phyloP scores from a whole-genome alignment of 2,888 invertebrate species.

The Drosophila stalkeri region DNA sequence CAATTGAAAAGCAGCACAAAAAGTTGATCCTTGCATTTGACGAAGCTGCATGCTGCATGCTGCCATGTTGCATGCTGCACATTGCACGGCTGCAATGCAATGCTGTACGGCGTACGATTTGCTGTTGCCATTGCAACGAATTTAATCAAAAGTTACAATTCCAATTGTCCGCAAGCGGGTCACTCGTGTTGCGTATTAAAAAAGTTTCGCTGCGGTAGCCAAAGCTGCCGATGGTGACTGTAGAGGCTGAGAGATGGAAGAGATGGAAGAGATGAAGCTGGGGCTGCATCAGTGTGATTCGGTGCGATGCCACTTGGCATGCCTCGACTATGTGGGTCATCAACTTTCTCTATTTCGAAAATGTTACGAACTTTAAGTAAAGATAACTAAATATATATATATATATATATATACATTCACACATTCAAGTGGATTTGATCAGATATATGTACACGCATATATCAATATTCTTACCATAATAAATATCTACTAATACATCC shows the following conservation, averaged over 20 bases:
- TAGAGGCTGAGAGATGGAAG: background rate
- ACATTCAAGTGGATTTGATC: background rate
- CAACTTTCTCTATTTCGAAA: constrained; percentile 49
- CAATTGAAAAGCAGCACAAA: constrained; percentile 75
- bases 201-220: constrained; percentile 64
- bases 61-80: constrained; percentile 8
- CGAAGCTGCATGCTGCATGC: constrained; percentile 1
- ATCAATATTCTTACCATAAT: too few relatives aligned
- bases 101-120: constrained; percentile 41
- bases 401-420: background rate
- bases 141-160: constrained; percentile 83
- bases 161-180: constrained; percentile 82
- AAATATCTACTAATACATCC: too few relatives aligned
- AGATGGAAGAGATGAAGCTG: background rate
- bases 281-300: background rate
- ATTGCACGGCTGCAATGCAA: background rate
- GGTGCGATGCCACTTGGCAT: constrained; percentile 12
- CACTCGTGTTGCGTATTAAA: constrained; percentile 81
- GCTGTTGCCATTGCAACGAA: constrained; percentile 77
- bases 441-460: background rate
- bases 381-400: background rate
- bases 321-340: constrained; percentile 43
- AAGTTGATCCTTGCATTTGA: constrained; percentile 71
- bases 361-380: constrained; percentile 31
- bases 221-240: constrained; percentile 7